Evolutionary conservation across 2,888 invertebrate species (phyloP), one percentile per base, ranked within the genome.

Genomic region (Tetragonisca angustula): DNA sequence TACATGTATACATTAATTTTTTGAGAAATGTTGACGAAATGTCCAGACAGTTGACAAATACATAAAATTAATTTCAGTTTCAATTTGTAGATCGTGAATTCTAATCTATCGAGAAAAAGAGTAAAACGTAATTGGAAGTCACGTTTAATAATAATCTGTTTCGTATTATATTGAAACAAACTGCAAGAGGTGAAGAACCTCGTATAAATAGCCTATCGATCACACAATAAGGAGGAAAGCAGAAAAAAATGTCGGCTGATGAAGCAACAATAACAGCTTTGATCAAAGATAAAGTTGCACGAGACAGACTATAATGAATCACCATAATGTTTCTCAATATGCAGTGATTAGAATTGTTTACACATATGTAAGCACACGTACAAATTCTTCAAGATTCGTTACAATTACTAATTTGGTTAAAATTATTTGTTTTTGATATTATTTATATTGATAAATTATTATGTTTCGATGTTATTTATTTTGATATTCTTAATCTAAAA

Each of bases 121-220:
- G 5, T 56, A 15, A n/a, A 56, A 56, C 1, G 4, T 56, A n/a
- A n/a, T 21, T 56, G 21, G 13, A n/a, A 56, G n/a, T n/a, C n/a
- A 21, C 21, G 54, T 2, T 21, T n/a, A 59, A 15, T 24, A 27
- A 24, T 17, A 64, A 32, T 27, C 6, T 43, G 19, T 59, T 56
- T 36, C n/a, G 3, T 21, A 13, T 61, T 50, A n/a, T 32, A 56
- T 19, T 49, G 27, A 27, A 27, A 50, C n/a, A 49, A 73, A 62
- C 72, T 4, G 3, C 19, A 43, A 43, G 74, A 75, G 69, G 79
- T 69, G 54, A 79, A 79, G 69, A 69, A 76, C 68, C 79, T 49
- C 27, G 62, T 79, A 69, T 76, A 69, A 79, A 75, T 76, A 76
- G 0, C n/a, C 19, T 32, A 69, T 76, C 61, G 54, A 76, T 64